Evolutionary conservation across 1,140 invertebrate species (phyloP).

Genomic region (Drosophila jambulina): DNA sequence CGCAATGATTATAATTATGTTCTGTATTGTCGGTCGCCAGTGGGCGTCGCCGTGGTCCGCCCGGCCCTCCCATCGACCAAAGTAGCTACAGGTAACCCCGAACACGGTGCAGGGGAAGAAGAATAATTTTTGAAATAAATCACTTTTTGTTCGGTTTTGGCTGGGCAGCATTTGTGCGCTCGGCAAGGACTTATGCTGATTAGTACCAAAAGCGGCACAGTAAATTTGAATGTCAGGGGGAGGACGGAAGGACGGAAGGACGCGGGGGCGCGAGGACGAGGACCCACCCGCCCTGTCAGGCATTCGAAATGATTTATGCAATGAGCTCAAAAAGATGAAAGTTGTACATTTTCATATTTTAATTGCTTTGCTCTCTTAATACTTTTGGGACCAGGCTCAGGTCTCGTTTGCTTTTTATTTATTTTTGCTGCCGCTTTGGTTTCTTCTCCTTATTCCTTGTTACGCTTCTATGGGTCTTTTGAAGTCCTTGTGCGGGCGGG

Average conservation of each 20-base stretch:
- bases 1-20: conserved; percentile 83
- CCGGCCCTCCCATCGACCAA: conserved; percentile 4
- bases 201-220: conserved; percentile 80
- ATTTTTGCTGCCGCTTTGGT: conserved; percentile 38
- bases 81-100: conserved; percentile 71
- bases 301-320: conserved; percentile 82
- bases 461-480: conserved; percentile 81
- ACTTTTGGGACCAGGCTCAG: conserved; percentile 74
- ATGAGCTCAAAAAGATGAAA: conserved; percentile 84
- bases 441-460: conserved; percentile 51
- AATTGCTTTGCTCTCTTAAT: conserved; percentile 84
- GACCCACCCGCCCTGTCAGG: conserved; percentile 39
- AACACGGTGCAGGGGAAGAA: conserved; percentile 21
- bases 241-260: not conserved
- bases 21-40: conserved; percentile 52
- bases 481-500: conserved; percentile 51
- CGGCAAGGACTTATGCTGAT: conserved; percentile 79
- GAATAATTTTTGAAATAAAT: conserved; percentile 69
- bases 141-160: conserved; percentile 60
- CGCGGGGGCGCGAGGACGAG: not conserved
- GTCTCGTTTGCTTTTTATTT: conserved; percentile 47
- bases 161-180: conserved; percentile 50
- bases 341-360: conserved; percentile 84
- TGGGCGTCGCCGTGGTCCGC: not conserved
- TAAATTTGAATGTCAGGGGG: conserved; percentile 72